Evolutionary conservation across 2,888 invertebrate genomes (phyloP).

Genomic region (Calameuta idolon): DNA sequence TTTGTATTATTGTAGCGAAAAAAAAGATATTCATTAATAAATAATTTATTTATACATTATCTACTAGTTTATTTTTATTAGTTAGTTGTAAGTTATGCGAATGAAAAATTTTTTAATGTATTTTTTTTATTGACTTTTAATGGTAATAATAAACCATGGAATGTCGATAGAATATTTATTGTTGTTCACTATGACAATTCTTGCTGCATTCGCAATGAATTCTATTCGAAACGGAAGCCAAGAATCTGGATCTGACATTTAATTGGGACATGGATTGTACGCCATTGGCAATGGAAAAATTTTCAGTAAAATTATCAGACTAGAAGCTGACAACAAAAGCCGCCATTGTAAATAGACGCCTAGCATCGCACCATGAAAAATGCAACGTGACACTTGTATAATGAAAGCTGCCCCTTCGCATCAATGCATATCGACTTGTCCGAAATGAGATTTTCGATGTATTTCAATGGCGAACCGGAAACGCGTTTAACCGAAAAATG

Average conservation of each 20-base stretch:
- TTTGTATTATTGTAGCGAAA: background rate
- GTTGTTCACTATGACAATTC: background rate
- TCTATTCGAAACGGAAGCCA: background rate
- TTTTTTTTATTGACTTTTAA: too few species aligned
- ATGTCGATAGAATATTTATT: background rate
- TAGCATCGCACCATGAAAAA: background rate
- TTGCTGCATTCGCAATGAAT: background rate
- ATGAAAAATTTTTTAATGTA: too few species aligned
- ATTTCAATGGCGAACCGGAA: background rate
- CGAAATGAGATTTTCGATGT: background rate
- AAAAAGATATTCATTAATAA: too few species aligned
- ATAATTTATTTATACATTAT: background rate
- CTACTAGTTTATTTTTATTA: background rate
- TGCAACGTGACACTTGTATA: background rate
- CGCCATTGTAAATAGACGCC: background rate
- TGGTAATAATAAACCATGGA: too few species aligned
- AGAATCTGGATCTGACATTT: background rate
- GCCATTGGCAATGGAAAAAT: background rate
- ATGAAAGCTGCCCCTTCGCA: background rate
- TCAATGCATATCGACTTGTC: background rate
- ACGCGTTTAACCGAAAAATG: background rate
- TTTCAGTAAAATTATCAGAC: background rate
- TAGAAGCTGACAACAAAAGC: background rate
- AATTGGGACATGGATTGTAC: background rate
- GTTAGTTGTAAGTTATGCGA: too few species aligned